phyloP scores from a whole-genome alignment of 1,140 invertebrate genomes.

The Sitophilus oryzae region DNA sequence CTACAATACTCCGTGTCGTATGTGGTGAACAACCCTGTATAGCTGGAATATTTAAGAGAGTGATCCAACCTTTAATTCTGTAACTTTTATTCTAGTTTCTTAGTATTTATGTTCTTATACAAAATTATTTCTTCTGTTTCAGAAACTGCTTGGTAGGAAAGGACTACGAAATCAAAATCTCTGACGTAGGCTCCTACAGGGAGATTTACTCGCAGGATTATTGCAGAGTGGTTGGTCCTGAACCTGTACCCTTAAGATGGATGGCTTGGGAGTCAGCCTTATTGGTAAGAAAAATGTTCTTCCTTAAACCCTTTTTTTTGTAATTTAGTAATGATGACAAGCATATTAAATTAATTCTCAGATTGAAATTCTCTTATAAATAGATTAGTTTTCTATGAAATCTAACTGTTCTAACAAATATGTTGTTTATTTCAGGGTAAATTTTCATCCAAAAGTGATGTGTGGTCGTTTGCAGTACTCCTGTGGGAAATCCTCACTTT shows the following conservation, averaged over 20 bases:
- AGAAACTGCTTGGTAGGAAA: conserved; percentile 73
- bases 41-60: too few species aligned
- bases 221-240: conserved; percentile 57
- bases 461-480: conserved; percentile 85
- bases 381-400: too few species aligned
- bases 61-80: too few species aligned
- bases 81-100: too few species aligned
- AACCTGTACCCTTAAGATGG: conserved; percentile 53
- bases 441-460: conserved; percentile 79
- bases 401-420: too few species aligned
- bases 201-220: conserved; percentile 66
- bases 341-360: too few species aligned
- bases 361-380: too few species aligned
- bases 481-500: conserved; percentile 87
- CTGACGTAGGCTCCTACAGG: conserved; percentile 65
- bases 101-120: too few species aligned
- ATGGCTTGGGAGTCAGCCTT: conserved; percentile 70
- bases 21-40: too few species aligned
- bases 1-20: too few species aligned
- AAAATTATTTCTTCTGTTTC: conserved; percentile 36
- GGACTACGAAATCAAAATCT: conserved; percentile 66
- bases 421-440: conserved; percentile 55
- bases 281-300: conserved; percentile 49
- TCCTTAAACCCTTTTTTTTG: too few species aligned
- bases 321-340: too few species aligned